Conservation (phyloP, 2,888 invertebrate species). For the Aleiodes testaceus region DNA sequence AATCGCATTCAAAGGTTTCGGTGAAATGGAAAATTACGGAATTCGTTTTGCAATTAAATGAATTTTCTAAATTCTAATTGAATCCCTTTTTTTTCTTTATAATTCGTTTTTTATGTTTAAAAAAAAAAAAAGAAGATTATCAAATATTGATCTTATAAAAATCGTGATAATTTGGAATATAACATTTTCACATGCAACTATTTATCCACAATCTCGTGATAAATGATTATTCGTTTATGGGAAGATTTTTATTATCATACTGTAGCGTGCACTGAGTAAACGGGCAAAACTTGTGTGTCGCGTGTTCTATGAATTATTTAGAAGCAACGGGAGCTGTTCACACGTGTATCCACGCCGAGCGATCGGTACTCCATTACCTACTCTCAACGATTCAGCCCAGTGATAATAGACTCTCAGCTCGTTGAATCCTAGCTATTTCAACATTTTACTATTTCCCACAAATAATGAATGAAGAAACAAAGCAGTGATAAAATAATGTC, state of each 20-base stretch:
- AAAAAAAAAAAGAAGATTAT: no score
- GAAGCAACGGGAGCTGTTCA: constrained; percentile 52
- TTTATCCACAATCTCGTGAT: constrained; percentile 58
- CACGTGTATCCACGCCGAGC: constrained; percentile 51
- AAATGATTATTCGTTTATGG: constrained; percentile 38
- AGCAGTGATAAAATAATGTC: constrained; percentile 3
- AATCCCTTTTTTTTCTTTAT: constrained; percentile 2
- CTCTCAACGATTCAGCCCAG: constrained; percentile 3
- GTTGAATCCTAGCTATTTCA: background rate
- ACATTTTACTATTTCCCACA: background rate
- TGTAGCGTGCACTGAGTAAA: constrained; percentile 24
- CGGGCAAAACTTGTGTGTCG: constrained; percentile 37
- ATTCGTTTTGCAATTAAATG: constrained; percentile 6
- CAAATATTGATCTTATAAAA: no score
- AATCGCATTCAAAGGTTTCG: no score
- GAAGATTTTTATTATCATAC: constrained; percentile 27
- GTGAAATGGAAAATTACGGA: background rate
- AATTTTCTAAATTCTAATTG: background rate
- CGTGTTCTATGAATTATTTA: constrained; percentile 55
- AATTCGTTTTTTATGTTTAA: background rate
- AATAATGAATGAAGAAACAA: constrained; percentile 23
- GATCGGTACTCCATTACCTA: constrained; percentile 41
- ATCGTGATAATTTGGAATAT: background rate
- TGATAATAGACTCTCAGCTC: constrained; percentile 32
- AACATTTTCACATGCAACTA: background rate